phyloP scores from a whole-genome alignment of 2,888 invertebrate genomes.

The Pachycephus smyrnensis region DNA sequence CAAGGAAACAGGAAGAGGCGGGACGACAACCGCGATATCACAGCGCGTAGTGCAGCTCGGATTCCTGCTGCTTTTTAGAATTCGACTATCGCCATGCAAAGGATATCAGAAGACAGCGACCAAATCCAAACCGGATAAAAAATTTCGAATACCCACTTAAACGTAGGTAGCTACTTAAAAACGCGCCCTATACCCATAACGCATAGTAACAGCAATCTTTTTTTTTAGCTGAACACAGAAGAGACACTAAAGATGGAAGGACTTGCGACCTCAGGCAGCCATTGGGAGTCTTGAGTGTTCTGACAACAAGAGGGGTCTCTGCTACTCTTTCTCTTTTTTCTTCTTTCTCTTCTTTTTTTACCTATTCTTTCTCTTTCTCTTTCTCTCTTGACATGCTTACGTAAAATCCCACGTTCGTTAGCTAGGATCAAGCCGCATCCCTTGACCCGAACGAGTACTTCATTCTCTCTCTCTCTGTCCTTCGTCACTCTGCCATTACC shows the following conservation, averaged over 20 bases:
- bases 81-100: background rate
- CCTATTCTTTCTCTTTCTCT: background rate
- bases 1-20: conserved; percentile 62
- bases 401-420: conserved; percentile 34
- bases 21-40: conserved; percentile 19
- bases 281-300: background rate
- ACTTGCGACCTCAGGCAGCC: background rate
- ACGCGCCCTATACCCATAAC: background rate
- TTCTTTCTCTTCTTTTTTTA: background rate
- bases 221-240: background rate
- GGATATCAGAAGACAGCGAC: background rate
- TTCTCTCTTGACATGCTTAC: conserved; percentile 36
- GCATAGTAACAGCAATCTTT: background rate
- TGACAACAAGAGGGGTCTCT: background rate
- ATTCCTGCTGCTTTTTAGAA: background rate
- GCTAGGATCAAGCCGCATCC: conserved; percentile 17
- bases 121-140: no score
- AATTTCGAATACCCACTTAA: background rate
- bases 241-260: background rate
- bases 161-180: background rate
- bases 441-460: conserved; percentile 23
- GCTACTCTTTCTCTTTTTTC: background rate
- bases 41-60: background rate
- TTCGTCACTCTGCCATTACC: background rate
- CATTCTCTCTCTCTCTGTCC: background rate